These are phyloP conservation scores for Limnephilus lunatus DNA, from an alignment of 2,888 invertebrate species.

Conservation along the genomic window DNA sequence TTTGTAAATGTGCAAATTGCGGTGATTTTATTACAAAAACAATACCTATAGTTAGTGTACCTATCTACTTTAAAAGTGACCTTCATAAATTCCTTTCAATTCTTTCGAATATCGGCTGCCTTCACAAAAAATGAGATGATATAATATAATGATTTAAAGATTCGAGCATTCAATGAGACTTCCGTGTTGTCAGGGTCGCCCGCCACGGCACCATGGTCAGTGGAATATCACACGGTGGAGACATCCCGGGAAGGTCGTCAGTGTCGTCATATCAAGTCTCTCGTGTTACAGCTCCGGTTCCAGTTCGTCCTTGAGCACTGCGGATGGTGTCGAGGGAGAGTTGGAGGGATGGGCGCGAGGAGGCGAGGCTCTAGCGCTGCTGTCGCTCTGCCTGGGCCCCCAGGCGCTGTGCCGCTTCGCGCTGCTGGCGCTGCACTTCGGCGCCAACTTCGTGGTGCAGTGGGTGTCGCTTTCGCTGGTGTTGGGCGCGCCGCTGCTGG, in stretches of 20 bases:
- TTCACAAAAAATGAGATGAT: not conserved
- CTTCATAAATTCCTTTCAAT: not conserved
- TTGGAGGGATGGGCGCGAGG: constrained; percentile 84
- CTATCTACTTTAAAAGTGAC: not conserved
- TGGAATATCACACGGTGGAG: not conserved
- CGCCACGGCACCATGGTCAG: not conserved
- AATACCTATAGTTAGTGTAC: not conserved
- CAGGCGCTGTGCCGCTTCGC: constrained; percentile 94
- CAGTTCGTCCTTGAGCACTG: constrained; percentile 54
- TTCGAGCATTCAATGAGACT: not conserved
- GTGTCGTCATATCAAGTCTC: not conserved
- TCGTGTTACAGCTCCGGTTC: constrained; percentile 44
- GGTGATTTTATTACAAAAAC: not conserved
- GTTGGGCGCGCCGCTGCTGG: constrained; percentile 90
- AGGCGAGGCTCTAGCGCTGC: constrained; percentile 88
- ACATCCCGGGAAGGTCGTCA: not conserved
- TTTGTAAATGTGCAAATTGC: not conserved
- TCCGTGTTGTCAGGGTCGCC: not conserved
- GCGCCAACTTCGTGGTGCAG: constrained; percentile 92
- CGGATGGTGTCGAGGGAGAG: constrained; percentile 46
- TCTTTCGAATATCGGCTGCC: not conserved
- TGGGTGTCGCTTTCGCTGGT: constrained; percentile 89
- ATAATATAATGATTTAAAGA: not conserved
- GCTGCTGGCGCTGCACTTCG: constrained; percentile 90
- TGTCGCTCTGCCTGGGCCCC: constrained; percentile 91